Conservation (phyloP, 2,888 invertebrate species). For the Rotaria macrura region DNA sequence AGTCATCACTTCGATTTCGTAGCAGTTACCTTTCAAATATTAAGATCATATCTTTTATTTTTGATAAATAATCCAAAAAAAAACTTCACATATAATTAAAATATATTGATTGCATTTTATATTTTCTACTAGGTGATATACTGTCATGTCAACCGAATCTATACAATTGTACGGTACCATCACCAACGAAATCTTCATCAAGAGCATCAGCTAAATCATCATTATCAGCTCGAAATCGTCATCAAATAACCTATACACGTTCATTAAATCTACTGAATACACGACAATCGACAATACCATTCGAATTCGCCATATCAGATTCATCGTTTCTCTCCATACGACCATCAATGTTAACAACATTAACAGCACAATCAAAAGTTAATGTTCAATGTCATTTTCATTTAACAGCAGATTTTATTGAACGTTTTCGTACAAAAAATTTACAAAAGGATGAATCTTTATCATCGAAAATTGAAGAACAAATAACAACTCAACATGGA, state of each 20-base stretch:
- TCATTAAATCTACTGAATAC: not conserved
- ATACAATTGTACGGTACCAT: not conserved
- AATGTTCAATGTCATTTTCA: not conserved
- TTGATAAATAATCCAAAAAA: no score
- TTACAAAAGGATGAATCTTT: not conserved
- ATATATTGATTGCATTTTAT: not conserved
- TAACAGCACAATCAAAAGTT: not conserved
- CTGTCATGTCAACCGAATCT: not conserved
- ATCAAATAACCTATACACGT: not conserved
- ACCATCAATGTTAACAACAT: not conserved
- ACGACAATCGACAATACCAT: not conserved
- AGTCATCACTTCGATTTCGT: no score
- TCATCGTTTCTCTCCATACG: not conserved
- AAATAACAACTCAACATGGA: not conserved
- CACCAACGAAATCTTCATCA: not conserved
- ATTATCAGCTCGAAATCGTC: not conserved
- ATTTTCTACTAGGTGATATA: not conserved
- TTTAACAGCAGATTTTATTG: not conserved
- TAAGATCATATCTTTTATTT: no score
- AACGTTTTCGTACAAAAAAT: not conserved
- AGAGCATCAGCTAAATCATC: not conserved
- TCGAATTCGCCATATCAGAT: not conserved
- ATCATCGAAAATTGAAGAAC: not conserved
- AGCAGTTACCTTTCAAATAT: no score
- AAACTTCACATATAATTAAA: no score